Percentiles rank a stretch among this genome's conserved stretches.
Conservation (phyloP, 23 tunicate genomes). For the Clavelina lepadiformis region DNA sequence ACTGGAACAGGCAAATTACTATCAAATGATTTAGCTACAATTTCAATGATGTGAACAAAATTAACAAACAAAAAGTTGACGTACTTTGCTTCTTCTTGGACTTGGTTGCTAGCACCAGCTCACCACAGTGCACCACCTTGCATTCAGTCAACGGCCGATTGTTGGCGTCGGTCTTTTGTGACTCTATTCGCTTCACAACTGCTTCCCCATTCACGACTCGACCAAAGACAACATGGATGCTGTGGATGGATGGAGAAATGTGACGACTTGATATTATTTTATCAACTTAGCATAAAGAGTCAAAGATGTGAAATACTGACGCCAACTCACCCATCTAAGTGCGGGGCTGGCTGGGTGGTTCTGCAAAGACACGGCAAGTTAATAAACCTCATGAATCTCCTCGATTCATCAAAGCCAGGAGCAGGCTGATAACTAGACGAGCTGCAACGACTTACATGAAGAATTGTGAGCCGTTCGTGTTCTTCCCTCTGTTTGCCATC, state of each 20-base stretch:
- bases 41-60: background rate
- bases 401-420: no score
- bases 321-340: conserved; percentile 94
- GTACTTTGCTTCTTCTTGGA: conserved; percentile 57
- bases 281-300: no score
- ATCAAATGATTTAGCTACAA: no score
- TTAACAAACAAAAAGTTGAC: background rate
- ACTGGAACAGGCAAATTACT: no score
- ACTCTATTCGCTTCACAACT: conserved; percentile 75
- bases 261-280: no score
- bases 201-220: conserved; percentile 75
- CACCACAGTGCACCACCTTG: conserved; percentile 90
- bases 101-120: conserved; percentile 62
- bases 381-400: no score
- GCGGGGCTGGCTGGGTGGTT: conserved; percentile 95
- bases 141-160: conserved; percentile 80
- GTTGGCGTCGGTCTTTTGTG: conserved; percentile 82
- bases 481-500: conserved; percentile 95
- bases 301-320: no score
- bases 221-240: conserved; percentile 93
- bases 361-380: conserved; percentile 29
- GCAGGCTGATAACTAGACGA: no score
- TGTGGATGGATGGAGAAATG: conserved; percentile 4
- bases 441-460: conserved; percentile 89
- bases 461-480: conserved; percentile 94